These are phyloP conservation scores for Mallotus villosus DNA, from an alignment of 2,797 vertebrate genomes.

Conservation along the genomic window DNA sequence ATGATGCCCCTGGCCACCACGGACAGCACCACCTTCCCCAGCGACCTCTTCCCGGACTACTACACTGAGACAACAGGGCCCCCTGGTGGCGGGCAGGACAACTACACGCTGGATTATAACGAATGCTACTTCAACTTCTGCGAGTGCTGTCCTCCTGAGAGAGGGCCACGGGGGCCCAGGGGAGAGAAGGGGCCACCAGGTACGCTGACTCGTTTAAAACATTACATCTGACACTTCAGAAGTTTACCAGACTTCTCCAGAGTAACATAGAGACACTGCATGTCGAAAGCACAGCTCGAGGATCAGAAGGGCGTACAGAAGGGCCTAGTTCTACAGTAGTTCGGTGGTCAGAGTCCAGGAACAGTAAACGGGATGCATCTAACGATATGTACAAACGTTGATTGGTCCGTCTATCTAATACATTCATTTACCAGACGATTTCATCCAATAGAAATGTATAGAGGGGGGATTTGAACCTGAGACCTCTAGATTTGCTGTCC, in stretches of 20 bases:
- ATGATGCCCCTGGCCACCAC: conserved; percentile 53
- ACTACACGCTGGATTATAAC: conserved; percentile 85
- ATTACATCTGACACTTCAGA: not conserved
- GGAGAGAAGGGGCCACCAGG: conserved; percentile 85
- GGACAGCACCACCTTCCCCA: conserved; percentile 57
- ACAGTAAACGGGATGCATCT: too few relatives aligned
- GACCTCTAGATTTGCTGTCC: too few relatives aligned
- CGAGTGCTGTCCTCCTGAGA: conserved; percentile 84
- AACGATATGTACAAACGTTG: too few relatives aligned
- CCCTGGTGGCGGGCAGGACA: conserved; percentile 73
- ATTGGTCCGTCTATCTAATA: too few relatives aligned
- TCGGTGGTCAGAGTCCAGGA: not conserved
- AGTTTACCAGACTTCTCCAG: too few relatives aligned
- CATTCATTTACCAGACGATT: too few relatives aligned
- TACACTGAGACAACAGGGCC: conserved; percentile 55
- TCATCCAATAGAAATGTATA: too few relatives aligned
- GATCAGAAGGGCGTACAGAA: not conserved
- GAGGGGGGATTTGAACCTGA: too few relatives aligned
- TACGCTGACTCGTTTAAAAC: conserved; percentile 50
- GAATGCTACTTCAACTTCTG: conserved; percentile 96
- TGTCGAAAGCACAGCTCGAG: too few relatives aligned
- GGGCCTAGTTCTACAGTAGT: too few relatives aligned
- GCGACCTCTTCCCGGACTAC: conserved; percentile 50
- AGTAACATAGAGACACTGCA: too few relatives aligned
- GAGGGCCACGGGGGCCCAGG: conserved; percentile 78